These are phyloP conservation scores for Caenorhabditis sp. DNA, from an alignment of 2,888 invertebrate species.

Conservation along the genomic window DNA sequence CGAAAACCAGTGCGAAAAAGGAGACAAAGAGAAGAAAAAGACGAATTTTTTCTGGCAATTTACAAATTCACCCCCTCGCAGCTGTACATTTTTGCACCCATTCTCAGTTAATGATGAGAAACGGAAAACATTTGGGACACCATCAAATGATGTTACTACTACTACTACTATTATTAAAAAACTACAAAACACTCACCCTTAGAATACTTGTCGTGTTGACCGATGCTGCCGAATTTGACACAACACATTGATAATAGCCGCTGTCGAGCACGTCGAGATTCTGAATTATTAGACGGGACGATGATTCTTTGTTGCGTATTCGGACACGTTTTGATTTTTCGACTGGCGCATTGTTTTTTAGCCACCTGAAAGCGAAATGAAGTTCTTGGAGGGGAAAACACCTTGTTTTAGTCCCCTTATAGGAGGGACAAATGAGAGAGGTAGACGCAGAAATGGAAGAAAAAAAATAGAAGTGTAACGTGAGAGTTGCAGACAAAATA, in stretches of 20 bases:
- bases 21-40: not conserved
- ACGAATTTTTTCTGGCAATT: conserved; percentile 9
- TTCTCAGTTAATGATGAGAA: not conserved
- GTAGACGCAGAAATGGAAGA: too few species aligned
- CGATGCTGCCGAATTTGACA: conserved; percentile 65
- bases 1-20: not conserved
- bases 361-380: conserved; percentile 29
- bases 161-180: not conserved
- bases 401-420: too few species aligned
- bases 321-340: conserved; percentile 63
- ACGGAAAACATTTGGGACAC: conserved; percentile 7
- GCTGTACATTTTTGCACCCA: not conserved
- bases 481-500: too few species aligned
- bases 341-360: conserved; percentile 66
- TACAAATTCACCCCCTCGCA: conserved; percentile 9
- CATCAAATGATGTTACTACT: conserved; percentile 1
- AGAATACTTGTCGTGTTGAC: conserved; percentile 68
- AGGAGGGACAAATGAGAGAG: too few species aligned
- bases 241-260: conserved; percentile 69
- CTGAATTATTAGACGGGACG: conserved; percentile 63
- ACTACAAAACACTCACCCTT: conserved; percentile 51
- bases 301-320: conserved; percentile 61
- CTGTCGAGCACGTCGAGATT: conserved; percentile 67
- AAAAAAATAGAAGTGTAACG: too few species aligned
- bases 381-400: not conserved